These are phyloP conservation scores for Physella acuta DNA, from an alignment of 1,140 invertebrate genomes.

Conservation along the genomic window DNA sequence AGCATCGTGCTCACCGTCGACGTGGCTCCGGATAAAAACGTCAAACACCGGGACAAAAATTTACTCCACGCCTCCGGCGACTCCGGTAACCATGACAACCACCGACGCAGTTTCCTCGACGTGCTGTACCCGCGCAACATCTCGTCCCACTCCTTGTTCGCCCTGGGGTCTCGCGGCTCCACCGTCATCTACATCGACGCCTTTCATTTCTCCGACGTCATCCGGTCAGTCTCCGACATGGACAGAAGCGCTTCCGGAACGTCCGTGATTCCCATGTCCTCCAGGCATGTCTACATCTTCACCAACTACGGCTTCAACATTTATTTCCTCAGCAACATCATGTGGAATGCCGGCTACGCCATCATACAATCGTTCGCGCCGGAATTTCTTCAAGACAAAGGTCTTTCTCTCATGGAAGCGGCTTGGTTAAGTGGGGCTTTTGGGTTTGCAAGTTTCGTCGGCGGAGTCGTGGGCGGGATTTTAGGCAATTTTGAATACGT, in stretches of 20 bases:
- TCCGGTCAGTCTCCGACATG: neutral
- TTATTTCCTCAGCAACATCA: slow-evolving; percentile 47
- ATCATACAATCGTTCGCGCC: slow-evolving; percentile 40
- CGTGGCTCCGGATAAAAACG: no score
- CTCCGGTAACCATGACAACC: neutral
- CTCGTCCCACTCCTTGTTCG: slow-evolving; percentile 10
- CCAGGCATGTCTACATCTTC: slow-evolving; percentile 36
- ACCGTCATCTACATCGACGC: slow-evolving; percentile 9
- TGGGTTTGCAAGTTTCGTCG: slow-evolving; percentile 40
- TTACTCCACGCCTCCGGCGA: neutral
- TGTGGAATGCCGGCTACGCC: slow-evolving; percentile 47
- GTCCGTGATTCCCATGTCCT: slow-evolving; percentile 1
- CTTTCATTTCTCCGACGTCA: neutral
- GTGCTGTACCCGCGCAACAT: neutral
- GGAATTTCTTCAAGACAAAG: slow-evolving; percentile 37
- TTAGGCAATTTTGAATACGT: slow-evolving; percentile 39
- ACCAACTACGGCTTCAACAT: slow-evolving; percentile 42
- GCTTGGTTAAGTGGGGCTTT: slow-evolving; percentile 37
- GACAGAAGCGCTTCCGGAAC: neutral
- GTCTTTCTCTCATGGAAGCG: slow-evolving; percentile 33
- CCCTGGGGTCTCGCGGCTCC: slow-evolving; percentile 9
- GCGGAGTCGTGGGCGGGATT: slow-evolving; percentile 41
- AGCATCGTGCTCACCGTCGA: no score
- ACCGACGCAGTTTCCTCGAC: slow-evolving; percentile 2
- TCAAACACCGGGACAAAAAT: no score